These are phyloP conservation scores for Aphidius colemani DNA, from an alignment of 2,888 invertebrate genomes.

Conservation along the genomic window DNA sequence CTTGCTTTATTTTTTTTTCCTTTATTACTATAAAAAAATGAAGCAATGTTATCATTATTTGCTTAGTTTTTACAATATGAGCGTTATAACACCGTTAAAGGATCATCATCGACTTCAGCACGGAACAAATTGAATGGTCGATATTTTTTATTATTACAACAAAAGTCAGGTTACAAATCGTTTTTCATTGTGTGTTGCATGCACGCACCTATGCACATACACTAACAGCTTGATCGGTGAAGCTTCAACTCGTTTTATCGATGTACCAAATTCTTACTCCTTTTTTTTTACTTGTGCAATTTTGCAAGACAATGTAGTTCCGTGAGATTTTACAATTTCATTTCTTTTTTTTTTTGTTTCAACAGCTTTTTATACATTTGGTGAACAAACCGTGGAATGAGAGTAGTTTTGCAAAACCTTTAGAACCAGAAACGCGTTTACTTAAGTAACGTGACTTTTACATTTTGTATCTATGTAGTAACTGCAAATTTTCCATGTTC, in stretches of 20 bases:
- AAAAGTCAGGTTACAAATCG: conserved; percentile 22
- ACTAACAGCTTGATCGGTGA: conserved; percentile 7
- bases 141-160: conserved; percentile 10
- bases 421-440: conserved; percentile 23
- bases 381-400: neutral
- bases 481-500: conserved; percentile 24
- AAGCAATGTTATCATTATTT: neutral
- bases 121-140: conserved; percentile 14
- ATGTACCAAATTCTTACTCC: conserved; percentile 12
- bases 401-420: conserved; percentile 16
- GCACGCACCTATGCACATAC: conserved; percentile 10
- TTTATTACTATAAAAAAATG: neutral
- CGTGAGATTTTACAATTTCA: conserved; percentile 1
- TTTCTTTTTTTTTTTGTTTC: conserved; percentile 4
- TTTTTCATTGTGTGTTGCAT: conserved; percentile 19
- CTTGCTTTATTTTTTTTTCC: neutral
- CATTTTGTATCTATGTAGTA: conserved; percentile 20
- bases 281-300: conserved; percentile 18
- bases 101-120: conserved; percentile 12
- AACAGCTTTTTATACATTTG: conserved; percentile 17
- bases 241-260: conserved; percentile 25
- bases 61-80: neutral
- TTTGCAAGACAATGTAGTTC: conserved; percentile 19
- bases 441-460: conserved; percentile 25
- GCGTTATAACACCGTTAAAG: conserved; percentile 4